Percentiles rank a stretch among this genome's conserved stretches.
Evolutionary conservation across 2,797 vertebrate genomes (phyloP).

Genomic region (Spinus olivaceus): DNA sequence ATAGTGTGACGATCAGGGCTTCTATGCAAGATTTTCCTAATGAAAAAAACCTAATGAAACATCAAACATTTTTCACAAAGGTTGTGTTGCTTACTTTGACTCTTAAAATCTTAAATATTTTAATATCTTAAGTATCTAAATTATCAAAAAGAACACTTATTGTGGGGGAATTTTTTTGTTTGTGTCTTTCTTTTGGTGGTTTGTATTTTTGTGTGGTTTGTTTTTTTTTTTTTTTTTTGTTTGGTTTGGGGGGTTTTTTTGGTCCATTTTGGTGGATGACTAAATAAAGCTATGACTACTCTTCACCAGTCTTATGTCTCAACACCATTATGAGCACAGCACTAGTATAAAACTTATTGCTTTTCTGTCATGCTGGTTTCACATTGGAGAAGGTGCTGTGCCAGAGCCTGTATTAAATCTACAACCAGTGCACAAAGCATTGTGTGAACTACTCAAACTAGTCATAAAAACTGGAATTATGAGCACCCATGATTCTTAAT

Average conservation of each 20-base stretch:
- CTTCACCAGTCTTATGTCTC: background rate
- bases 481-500: background rate
- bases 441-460: background rate
- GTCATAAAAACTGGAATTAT: background rate
- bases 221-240: too few relatives aligned
- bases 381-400: background rate
- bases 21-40: background rate
- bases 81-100: background rate
- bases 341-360: background rate
- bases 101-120: background rate
- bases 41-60: background rate
- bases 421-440: background rate
- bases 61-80: background rate
- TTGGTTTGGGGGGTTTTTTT: background rate
- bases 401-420: background rate
- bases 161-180: background rate
- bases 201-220: background rate
- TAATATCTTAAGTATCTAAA: background rate
- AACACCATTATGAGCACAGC: background rate
- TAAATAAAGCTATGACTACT: background rate
- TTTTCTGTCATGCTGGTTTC: background rate
- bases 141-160: accelerated
- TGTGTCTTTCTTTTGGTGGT: background rate
- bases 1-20: background rate
- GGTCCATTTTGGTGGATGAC: background rate